phyloP scores from a whole-genome alignment of 2,888 invertebrate genomes.

The Matsumyia berberina region DNA sequence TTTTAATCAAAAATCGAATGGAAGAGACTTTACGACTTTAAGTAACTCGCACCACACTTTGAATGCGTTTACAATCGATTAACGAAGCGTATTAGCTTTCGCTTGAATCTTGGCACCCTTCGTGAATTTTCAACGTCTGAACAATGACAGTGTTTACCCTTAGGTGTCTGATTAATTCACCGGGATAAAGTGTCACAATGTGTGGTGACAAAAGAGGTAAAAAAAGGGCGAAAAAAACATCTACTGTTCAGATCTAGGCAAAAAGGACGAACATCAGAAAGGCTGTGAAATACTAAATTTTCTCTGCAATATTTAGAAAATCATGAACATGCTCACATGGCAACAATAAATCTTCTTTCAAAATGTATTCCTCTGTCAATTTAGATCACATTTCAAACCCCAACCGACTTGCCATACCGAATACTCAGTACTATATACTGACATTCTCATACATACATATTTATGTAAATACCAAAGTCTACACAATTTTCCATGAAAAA shows the following conservation, averaged over 20 bases:
- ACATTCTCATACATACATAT: constrained; percentile 15
- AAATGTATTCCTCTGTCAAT: constrained; percentile 53
- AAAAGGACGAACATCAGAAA: constrained; percentile 25
- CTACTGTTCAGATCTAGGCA: not conserved
- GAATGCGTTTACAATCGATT: constrained; percentile 51
- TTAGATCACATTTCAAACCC: constrained; percentile 59
- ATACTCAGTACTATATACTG: constrained; percentile 13
- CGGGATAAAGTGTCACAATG: not conserved
- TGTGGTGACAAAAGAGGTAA: constrained; percentile 1
- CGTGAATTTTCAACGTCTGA: constrained; percentile 28
- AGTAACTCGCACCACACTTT: not conserved
- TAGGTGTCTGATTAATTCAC: not conserved
- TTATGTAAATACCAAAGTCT: constrained; percentile 35
- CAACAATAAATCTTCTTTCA: constrained; percentile 57
- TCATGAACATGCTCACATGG: constrained; percentile 18
- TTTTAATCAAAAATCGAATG: constrained; percentile 45
- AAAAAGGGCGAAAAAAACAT: not conserved
- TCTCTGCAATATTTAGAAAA: constrained; percentile 21
- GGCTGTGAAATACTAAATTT: constrained; percentile 24
- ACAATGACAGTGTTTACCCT: not conserved
- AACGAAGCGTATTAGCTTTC: constrained; percentile 31
- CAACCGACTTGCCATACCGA: constrained; percentile 17
- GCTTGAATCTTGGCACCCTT: constrained; percentile 21
- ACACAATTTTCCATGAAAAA: constrained; percentile 40
- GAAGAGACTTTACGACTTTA: constrained; percentile 21